Base-by-base conservation (phyloP, 2,113 vertebrate species). In the Enhydra lutris region DNA sequence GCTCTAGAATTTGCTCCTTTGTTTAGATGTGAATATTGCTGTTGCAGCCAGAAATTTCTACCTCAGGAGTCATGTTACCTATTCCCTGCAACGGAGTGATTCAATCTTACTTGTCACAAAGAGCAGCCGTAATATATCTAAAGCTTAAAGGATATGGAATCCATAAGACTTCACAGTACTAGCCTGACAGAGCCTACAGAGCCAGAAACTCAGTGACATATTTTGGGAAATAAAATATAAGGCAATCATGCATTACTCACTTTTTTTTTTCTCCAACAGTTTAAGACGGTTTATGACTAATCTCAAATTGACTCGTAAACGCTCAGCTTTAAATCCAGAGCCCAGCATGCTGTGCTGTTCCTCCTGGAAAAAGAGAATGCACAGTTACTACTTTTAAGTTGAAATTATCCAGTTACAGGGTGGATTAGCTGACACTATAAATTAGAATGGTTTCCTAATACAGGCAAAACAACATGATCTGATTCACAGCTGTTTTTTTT, bases 231-330 rank as follows among this genome's bases (percentile, higher is more conserved):
- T 11, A 89, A 94, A 93, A 86, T n/a, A 42, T 17, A 78, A 57
- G 45, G 2, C 12, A 59, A 65, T 88, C 52, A 95, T 15, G 34
- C 4, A 92, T 84, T 95, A 99, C 99, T 99, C 98, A 99, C 99
- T 99, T 98, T 99, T 99, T 98, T 99, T 99, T 97, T 99, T 99
- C 98, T 99, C 99, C n/a, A 99, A 97, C 34, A 99, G 99, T 96
- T 99, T 99, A 86, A 99, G 99, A 69, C 99, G 99, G 98, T 99
- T 99, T 97, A 99, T 99, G 95, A 99, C 99, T 8, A 99, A 99
- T 61, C 99, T 99, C 55, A 99, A 99, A 98, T 99, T 99, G 98
- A 99, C 99, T 96, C 99, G 99, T 95, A 99, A 98, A 95, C 99
- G 99, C 96, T 99, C 99, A 5, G 99, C 99, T 98, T 99, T 99